These are phyloP conservation scores for Anabacerthia variegaticeps DNA, from an alignment of 2,797 vertebrate species.

Conservation along the genomic window DNA sequence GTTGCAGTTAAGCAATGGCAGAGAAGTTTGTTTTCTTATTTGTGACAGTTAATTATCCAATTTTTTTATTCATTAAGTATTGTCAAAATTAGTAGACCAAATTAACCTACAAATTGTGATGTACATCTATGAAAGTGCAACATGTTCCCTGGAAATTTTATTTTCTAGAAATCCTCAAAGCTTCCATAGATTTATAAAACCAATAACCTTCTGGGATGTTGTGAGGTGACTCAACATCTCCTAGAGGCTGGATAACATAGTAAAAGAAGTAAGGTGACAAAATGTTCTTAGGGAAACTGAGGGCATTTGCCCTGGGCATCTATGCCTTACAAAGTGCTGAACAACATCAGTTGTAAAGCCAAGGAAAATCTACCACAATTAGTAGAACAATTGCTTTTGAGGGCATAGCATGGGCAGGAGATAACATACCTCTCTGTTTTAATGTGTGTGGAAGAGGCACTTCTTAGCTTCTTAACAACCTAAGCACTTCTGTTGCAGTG, in stretches of 20 bases:
- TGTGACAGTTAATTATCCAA: not conserved
- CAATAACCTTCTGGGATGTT: not conserved
- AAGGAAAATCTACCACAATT: not conserved
- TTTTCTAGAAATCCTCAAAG: not conserved
- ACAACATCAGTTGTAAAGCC: not conserved
- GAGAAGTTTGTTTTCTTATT: not conserved
- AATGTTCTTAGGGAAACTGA: not conserved
- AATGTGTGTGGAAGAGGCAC: not conserved
- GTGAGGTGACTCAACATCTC: not conserved
- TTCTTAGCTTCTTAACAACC: not conserved
- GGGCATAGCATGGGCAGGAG: accelerated
- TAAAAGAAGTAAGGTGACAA: not conserved
- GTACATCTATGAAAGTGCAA: not conserved
- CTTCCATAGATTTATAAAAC: not conserved
- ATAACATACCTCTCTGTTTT: not conserved
- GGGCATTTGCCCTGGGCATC: not conserved
- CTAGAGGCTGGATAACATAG: not conserved
- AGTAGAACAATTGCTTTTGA: not conserved
- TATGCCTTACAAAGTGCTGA: not conserved
- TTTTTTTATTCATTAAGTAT: not conserved
- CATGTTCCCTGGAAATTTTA: not conserved
- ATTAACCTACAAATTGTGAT: not conserved
- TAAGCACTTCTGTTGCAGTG: not conserved
- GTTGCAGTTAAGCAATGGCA: not conserved
- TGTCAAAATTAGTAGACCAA: not conserved